Base-by-base conservation (phyloP, 30 jellyfish, hydroid and myxozoan species). In the Clytia hemisphaerica region DNA sequence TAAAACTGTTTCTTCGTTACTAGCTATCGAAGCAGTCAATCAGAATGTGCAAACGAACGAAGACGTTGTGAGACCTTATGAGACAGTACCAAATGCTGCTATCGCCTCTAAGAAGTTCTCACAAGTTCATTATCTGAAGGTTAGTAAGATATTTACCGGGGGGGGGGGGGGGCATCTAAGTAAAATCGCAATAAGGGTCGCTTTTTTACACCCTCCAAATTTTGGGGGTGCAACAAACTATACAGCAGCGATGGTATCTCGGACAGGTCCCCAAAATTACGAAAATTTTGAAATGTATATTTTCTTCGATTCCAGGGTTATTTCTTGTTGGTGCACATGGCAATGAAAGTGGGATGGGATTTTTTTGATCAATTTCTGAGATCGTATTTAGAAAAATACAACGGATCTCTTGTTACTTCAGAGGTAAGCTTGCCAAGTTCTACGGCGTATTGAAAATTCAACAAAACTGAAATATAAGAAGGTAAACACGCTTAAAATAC, bases 41-140 rank as follows among this genome's bases (percentile, higher is more conserved):
- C 54, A 57, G 22, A 72, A 83, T 61, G 48, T 55, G 2, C 44
- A 27, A 6, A 68, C 37, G 7, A 36, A 38, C 61, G 22, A 48
- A n/a, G 65, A 61, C 49, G 90, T 62, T 4, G 67, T 75, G n/a
- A 48, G 32, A 0, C 92, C 92, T 28, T 83, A 78, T 38, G 54
- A 70, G 7, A 58, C 68, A 26, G 45, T 67, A 1, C 57, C 31
- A 25, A 62, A 77, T 6, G 78, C 83, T 28, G 37, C 72, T 60
- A 29, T 82, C 14, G 83, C 94, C 16, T 82, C 94, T 15, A 72
- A 81, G 55, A 82, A 82, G 49, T 82, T 81, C 82, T 70, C 88
- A 12, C 94, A 82, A 67, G 80, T 82, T 0, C 94, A 82, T 64
- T 82, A 82, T 73, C 63, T 82, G 16, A 82, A 82, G 83, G 94